Base-by-base conservation (phyloP, 2,797 vertebrate species). In the Coluber constrictor region DNA sequence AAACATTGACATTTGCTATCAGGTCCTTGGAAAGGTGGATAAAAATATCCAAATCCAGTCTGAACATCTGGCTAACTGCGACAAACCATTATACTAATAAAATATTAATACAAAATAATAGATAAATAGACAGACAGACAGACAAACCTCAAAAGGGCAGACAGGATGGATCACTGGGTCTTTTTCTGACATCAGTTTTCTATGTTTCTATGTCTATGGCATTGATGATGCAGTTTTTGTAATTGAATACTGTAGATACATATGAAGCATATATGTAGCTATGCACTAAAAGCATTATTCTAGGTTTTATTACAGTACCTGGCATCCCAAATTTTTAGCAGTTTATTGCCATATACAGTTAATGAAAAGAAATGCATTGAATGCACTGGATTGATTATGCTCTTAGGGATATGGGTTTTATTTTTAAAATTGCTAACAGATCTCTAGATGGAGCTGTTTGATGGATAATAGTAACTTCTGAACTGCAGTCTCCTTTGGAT, bases 361-460 rank as follows among this genome's bases (percentile, higher is more conserved):
- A 47, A 83, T 83, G 43, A 83, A 83, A 74, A 74, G 8, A 37
- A 79, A 23, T 79, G 74, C 8, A 43, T 37, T 43, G 37, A 47
- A 47, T 47, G 37, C 74, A 47, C 4, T 83, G 60, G 57, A 43
- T 61, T 60, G 87, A 88, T 18, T 54, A 2, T 70, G 66, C 32
- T 88, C 13, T 32, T 70, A 61, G 25, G n/a, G 32, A 43, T 66
- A 55, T 55, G 86, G 37, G 43, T 47, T 91, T 11, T 70, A 90
- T 2, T 94, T 89, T 60, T 79, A 57, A 60, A 57, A 90, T 87
- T 25, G 20, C 29, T 91, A 94, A 94, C 94, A 5, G 94, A 93
- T 93, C 97, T 97, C 92, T 98, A 98, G 97, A 90, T 97, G 97
- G 98, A 96, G 97, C 97, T 97, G 90, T 97, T 96, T 92, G 93